phyloP scores from a whole-genome alignment of 2,113 vertebrate genomes.

The Campylomormyrus numenius region DNA sequence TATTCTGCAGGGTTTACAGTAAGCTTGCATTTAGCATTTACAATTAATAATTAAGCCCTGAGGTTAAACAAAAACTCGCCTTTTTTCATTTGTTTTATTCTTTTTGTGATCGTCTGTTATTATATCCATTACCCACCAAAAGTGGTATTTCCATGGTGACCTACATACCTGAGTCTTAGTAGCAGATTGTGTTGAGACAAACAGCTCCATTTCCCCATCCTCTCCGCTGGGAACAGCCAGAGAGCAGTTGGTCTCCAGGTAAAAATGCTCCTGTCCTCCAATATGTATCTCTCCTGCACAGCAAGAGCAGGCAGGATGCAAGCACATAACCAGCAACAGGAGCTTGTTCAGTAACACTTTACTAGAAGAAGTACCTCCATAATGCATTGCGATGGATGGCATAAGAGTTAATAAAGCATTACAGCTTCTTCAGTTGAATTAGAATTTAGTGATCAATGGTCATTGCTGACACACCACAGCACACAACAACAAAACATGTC shows the following conservation, averaged over 20 bases:
- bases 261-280: constrained; percentile 95
- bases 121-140: not conserved
- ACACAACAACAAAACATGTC: too few species aligned
- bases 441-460: too few species aligned
- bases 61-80: not conserved
- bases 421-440: not conserved
- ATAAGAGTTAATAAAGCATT: not conserved
- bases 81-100: not conserved
- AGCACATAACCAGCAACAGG: not conserved
- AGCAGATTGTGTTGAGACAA: constrained; percentile 77
- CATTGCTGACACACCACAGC: too few species aligned
- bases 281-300: constrained; percentile 78
- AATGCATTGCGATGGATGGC: not conserved
- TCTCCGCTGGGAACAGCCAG: constrained; percentile 82
- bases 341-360: not conserved
- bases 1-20: not conserved
- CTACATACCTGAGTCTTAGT: constrained; percentile 65
- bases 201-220: constrained; percentile 88
- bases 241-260: constrained; percentile 84
- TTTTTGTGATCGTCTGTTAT: not conserved
- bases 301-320: not conserved
- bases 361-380: not conserved
- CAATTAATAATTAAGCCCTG: not conserved
- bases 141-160: not conserved
- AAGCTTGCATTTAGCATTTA: not conserved